Percentiles rank a stretch among this genome's conserved stretches.
These are phyloP conservation scores for Coelopa frigida DNA, from an alignment of 1,140 invertebrate species.

Conservation along the genomic window DNA sequence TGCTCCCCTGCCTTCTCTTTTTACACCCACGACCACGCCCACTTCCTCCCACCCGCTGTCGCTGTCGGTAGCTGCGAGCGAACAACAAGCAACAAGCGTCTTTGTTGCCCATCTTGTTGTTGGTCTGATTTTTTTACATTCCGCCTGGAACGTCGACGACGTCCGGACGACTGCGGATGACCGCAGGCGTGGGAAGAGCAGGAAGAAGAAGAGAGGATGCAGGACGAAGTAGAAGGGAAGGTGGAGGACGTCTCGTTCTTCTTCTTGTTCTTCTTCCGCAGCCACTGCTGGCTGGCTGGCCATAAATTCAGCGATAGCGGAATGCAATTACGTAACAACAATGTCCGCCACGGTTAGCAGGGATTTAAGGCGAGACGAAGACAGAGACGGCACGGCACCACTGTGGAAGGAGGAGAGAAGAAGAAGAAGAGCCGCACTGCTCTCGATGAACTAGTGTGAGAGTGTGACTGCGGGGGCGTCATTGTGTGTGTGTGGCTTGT, in stretches of 20 bases:
- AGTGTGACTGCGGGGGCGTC: no score
- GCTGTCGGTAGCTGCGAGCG: neutral
- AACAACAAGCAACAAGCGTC: neutral
- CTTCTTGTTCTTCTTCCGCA: constrained; percentile 7
- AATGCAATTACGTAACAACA: constrained; percentile 12
- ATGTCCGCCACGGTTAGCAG: constrained; percentile 6
- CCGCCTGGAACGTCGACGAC: neutral
- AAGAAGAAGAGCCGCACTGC: neutral
- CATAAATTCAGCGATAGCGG: constrained; percentile 10
- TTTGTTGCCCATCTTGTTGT: neutral
- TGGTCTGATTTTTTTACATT: no score
- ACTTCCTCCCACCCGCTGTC: neutral
- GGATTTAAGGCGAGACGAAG: neutral
- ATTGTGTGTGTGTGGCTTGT: constrained; percentile 3
- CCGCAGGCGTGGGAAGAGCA: constrained; percentile 8
- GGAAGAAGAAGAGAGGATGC: no score
- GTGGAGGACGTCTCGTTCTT: no score
- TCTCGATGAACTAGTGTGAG: no score
- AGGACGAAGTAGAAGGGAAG: no score
- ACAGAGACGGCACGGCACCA: neutral
- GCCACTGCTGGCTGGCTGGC: constrained; percentile 6
- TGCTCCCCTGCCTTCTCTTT: no score
- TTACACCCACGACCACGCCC: neutral
- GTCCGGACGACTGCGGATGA: constrained; percentile 8
- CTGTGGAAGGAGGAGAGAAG: neutral